Base-by-base conservation (phyloP, 1,140 invertebrate species). In the Coenobita brevimanus region DNA sequence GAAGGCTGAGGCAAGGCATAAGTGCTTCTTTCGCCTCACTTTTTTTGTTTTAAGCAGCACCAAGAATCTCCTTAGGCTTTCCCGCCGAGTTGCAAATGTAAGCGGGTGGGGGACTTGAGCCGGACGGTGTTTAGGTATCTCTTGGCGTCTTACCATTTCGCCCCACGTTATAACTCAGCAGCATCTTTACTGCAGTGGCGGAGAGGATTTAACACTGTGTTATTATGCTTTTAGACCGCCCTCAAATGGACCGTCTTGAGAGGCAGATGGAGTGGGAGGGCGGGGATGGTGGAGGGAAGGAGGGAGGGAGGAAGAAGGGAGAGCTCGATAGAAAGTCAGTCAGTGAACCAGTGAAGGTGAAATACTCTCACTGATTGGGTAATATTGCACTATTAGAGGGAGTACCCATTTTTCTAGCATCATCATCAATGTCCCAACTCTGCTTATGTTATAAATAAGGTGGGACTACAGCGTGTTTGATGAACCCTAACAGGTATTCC, bases 1-100 rank as follows among this genome's bases (percentile, higher is more conserved):
- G 84, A 86, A 78, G 84, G 84, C 62, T 86, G 84, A 79, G 75
- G 84, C 71, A 78, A 64, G 62, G 84, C 43, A 67, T 86, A 86
- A 86, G 75, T 79, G 62, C 75, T 79, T 78, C 84, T 86, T 80
- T 54, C n/a, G 75, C 69, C 36, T n/a, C 15, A 2, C 69, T 73
- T 73, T 50, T 71, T 79, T 80, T 54, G 33, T 71, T 57, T 21
- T 15, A 43, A 33, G 57, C n/a, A 17, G 2, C 21, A 50, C 30
- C 50, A 50, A 60, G 78, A 50, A 50, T 17, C 46, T 50, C 46
- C 46, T 50, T 50, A 50, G 46, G 46, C 46, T 50, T 50, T 50
- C 46, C 6, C 46, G 46, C 46, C 46, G 17, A 8, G 46, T 50
- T 64, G 78, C 21, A 41, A 81, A 81, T 81, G 60, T 81, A 64